Evolutionary conservation across 2,888 invertebrate genomes (phyloP), one percentile per base, ranked within the genome.

Genomic region (Chalcosyrphus nemorum): DNA sequence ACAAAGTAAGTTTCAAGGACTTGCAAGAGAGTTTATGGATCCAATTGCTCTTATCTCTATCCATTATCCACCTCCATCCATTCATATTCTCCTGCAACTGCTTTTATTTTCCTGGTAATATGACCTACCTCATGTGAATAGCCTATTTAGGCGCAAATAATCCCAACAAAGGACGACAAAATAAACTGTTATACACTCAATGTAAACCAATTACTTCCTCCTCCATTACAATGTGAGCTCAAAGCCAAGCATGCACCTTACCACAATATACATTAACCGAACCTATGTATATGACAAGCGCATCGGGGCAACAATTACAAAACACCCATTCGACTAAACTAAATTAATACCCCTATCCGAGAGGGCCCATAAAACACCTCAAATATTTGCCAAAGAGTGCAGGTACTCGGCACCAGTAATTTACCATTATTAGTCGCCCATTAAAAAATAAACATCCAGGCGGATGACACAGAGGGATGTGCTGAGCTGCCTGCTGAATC

Each of bases 371-470:
- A 52, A 21, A 47, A 21, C 27, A 47, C 41, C 13, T 63, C 61
- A 74, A 82, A 82, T 82, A 82, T 78, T 82, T 82, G 50, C 68
- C 41, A 74, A 82, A 66, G 61, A 43, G 65, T 59, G 35, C 59
- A 45, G 27, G 29, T 52, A 7, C 52, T 24, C 38, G 24, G 43
- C 27, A 70, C 7, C 45, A 43, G 61, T 35, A 77, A 72, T 82
- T 66, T 45, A 82, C 71, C 54, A 19, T 82, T 61, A 82, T 82
- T 82, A 78, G 78, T 29, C 66, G 50, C 11, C 50, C 61, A 68
- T 78, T 78, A 74, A 78, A 59, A 71, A 63, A 59, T 72, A 68
- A 78, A 78, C 63, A 78, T 78, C 24, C 68, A 56, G 52, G 29
- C 21, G 32, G 59, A 21, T 17, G 32, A 52, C 38, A 17, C 45